A percentile compares a stretch with the other conserved stretches of the same genome.
Conservation (phyloP, 30 jellyfish, hydroid and myxozoan species). For the Morbakka virulenta region DNA sequence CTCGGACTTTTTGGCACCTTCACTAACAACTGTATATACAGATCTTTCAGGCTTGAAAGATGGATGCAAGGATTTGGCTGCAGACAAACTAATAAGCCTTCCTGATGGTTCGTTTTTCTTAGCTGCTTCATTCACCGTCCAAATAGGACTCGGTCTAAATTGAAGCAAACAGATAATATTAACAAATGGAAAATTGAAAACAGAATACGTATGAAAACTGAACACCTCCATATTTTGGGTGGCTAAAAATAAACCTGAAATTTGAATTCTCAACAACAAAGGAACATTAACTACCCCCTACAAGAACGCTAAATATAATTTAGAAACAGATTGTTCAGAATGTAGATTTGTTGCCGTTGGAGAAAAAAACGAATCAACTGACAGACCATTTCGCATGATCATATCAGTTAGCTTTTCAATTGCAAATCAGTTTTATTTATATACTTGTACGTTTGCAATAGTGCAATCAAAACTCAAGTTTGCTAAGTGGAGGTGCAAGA, state of each 20-base stretch:
- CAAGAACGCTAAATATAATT: too few species aligned
- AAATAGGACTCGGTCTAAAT: constrained; percentile 88
- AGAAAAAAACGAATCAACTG: too few species aligned
- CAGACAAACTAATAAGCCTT: constrained; percentile 57
- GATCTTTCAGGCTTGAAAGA: constrained; percentile 75
- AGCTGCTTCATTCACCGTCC: constrained; percentile 81
- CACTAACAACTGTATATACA: constrained; percentile 71
- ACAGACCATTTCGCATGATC: too few species aligned
- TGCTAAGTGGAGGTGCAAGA: too few species aligned
- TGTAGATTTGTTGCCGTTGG: too few species aligned
- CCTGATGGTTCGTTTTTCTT: constrained; percentile 49
- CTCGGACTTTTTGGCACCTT: constrained; percentile 70
- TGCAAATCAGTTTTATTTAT: too few species aligned
- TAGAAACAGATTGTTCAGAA: too few species aligned
- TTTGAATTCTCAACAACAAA: too few species aligned
- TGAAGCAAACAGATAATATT: neutral
- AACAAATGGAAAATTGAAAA: neutral
- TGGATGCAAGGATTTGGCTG: constrained; percentile 64
- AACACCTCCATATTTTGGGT: neutral
- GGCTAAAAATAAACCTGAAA: neutral
- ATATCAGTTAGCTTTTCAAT: too few species aligned
- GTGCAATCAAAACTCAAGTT: too few species aligned
- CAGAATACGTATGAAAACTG: neutral
- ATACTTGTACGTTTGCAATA: too few species aligned
- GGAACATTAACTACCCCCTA: too few species aligned